A percentile compares a stretch with the other conserved stretches of the same genome.
Evolutionary conservation across 1,140 invertebrate species (phyloP).

Genomic region (Drosophila simulans): DNA sequence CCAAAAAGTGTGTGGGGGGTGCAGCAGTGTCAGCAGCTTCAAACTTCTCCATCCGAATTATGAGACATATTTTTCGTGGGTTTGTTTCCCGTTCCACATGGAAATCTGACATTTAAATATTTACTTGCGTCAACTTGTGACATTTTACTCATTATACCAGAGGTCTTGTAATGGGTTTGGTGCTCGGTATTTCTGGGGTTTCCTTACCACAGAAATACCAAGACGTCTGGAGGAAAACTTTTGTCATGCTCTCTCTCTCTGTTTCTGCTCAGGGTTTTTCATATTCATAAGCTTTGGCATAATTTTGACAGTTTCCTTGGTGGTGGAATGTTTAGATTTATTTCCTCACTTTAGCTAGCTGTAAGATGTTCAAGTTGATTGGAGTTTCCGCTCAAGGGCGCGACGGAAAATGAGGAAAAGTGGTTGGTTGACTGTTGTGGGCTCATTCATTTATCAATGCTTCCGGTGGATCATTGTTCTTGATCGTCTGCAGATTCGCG

Average conservation of each 20-base stretch:
- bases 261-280: conserved; percentile 31
- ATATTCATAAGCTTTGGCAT: conserved; percentile 80
- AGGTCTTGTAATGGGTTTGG: conserved; percentile 24
- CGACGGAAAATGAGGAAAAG: conserved; percentile 10
- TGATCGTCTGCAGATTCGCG: conserved; percentile 18
- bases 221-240: conserved; percentile 42
- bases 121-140: conserved; percentile 83
- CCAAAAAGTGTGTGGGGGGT: conserved; percentile 1
- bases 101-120: conserved; percentile 84
- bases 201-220: conserved; percentile 9
- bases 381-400: conserved; percentile 38
- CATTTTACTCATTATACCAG: conserved; percentile 78
- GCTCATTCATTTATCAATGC: conserved; percentile 77
- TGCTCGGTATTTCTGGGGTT: conserved; percentile 11
- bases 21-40: conserved; percentile 35
- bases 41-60: conserved; percentile 51
- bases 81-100: conserved; percentile 41
- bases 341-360: conserved; percentile 57
- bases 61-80: conserved; percentile 72
- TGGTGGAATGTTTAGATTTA: conserved; percentile 75
- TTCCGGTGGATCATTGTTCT: conserved; percentile 65
- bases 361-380: conserved; percentile 54
- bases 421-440: conserved; percentile 11
- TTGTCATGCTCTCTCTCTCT: conserved; percentile 35
- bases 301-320: conserved; percentile 75